Evolutionary conservation across 2,888 invertebrate species (phyloP).

Genomic region (Adelognathus sp.): DNA sequence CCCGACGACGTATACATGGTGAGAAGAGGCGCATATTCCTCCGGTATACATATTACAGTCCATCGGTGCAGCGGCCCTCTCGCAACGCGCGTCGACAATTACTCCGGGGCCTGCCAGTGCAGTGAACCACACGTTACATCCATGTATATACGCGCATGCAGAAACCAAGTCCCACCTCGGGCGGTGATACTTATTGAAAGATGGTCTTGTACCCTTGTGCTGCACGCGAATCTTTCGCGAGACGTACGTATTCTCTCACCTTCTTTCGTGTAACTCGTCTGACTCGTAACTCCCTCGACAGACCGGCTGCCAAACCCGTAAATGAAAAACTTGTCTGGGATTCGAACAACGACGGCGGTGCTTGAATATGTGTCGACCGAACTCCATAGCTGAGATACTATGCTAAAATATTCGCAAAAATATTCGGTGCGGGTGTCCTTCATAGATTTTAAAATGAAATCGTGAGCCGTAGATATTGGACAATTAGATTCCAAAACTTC

Average conservation of each 20-base stretch:
- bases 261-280: conserved; percentile 2
- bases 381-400: too few relatives aligned
- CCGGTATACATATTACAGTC: conserved; percentile 11
- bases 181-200: conserved; percentile 57
- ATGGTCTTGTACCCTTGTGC: conserved; percentile 22
- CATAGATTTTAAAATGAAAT: too few relatives aligned
- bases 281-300: conserved; percentile 7
- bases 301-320: conserved; percentile 15
- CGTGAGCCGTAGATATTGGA: too few relatives aligned
- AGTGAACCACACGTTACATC: conserved; percentile 25
- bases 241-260: conserved; percentile 18
- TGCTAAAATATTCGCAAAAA: too few relatives aligned
- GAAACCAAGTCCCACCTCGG: conserved; percentile 41
- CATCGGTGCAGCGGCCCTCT: conserved; percentile 28
- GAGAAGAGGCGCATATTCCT: conserved; percentile 35
- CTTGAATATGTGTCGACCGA: too few relatives aligned
- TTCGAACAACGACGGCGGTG: background rate
- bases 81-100: conserved; percentile 50
- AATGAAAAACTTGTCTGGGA: conserved; percentile 31
- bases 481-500: too few relatives aligned
- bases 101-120: conserved; percentile 43
- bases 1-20: background rate
- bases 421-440: too few relatives aligned
- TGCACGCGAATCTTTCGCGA: conserved; percentile 24
- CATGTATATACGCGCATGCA: background rate